Evolutionary conservation across 2,888 invertebrate species (phyloP).

Genomic region (Melanchra persicariae): DNA sequence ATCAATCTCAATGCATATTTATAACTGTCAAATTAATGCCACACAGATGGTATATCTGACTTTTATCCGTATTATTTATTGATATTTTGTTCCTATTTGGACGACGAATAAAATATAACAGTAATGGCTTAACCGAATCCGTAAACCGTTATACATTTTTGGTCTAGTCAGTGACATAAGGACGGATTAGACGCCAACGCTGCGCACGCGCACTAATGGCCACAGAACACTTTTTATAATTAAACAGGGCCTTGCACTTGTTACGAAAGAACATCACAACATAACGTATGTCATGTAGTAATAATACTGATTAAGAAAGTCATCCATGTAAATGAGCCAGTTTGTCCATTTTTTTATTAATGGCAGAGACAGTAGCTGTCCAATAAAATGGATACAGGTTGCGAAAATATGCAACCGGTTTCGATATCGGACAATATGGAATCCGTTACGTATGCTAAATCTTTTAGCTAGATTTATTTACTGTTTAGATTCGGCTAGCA

Average conservation of each 20-base stretch:
- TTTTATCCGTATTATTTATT: slow-evolving; percentile 67
- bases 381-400: slow-evolving; percentile 49
- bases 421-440: slow-evolving; percentile 48
- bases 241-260: slow-evolving; percentile 67
- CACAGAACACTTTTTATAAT: slow-evolving; percentile 59
- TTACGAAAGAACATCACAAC: slow-evolving; percentile 66
- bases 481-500: slow-evolving; percentile 30
- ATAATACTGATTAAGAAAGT: slow-evolving; percentile 46
- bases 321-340: slow-evolving; percentile 6
- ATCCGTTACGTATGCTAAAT: slow-evolving; percentile 53
- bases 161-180: slow-evolving; percentile 69
- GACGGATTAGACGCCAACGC: slow-evolving; percentile 60
- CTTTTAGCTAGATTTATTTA: slow-evolving; percentile 32
- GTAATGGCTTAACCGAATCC: slow-evolving; percentile 65
- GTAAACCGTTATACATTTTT: slow-evolving; percentile 72
- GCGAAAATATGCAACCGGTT: slow-evolving; percentile 44
- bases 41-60: slow-evolving; percentile 61
- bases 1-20: slow-evolving; percentile 63
- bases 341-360: slow-evolving; percentile 36
- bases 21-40: slow-evolving; percentile 65
- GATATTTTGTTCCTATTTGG: slow-evolving; percentile 62
- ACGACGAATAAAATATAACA: slow-evolving; percentile 67
- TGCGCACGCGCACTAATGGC: slow-evolving; percentile 69
- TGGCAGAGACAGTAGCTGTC: slow-evolving; percentile 33
- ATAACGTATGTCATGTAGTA: slow-evolving; percentile 52